Percentiles rank a stretch among this genome's conserved stretches.
These are phyloP conservation scores for Phortica okadai DNA, from an alignment of 2,888 invertebrate genomes.

Conservation along the genomic window DNA sequence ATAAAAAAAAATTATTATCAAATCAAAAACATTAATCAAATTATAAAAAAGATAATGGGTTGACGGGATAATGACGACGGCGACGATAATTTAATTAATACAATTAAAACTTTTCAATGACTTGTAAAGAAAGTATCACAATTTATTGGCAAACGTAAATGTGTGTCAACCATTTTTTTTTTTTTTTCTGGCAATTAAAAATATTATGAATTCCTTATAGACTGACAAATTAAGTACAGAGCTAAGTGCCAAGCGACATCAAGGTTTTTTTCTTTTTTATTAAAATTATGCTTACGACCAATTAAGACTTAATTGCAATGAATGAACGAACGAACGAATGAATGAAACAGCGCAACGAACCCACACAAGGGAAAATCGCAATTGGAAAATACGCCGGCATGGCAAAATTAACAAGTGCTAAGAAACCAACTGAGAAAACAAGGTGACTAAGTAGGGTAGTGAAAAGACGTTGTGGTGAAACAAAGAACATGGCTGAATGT, in stretches of 20 bases:
- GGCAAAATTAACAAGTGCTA: not conserved
- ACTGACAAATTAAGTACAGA: conserved; percentile 21
- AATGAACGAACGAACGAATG: not conserved
- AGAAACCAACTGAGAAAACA: not conserved
- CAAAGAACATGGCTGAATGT: conserved; percentile 2
- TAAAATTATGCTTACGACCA: conserved; percentile 28
- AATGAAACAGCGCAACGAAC: not conserved
- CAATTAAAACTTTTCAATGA: not conserved
- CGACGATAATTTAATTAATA: not conserved
- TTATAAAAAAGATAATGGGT: not conserved
- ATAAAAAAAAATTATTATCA: not conserved
- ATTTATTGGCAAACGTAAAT: conserved; percentile 23
- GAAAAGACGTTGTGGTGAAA: not conserved
- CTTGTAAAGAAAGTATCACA: not conserved
- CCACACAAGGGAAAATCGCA: conserved; percentile 11
- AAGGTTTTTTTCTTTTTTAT: conserved; percentile 24
- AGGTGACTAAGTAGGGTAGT: not conserved
- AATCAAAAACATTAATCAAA: not conserved
- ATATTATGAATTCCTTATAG: conserved; percentile 24
- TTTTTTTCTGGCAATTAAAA: conserved; percentile 23
- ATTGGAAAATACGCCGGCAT: not conserved
- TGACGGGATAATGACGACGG: not conserved
- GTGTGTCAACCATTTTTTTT: conserved; percentile 12
- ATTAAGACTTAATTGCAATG: conserved; percentile 29
- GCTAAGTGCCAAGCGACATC: not conserved